Percentiles rank a stretch among this genome's conserved stretches.
Evolutionary conservation across 2,888 invertebrate species (phyloP).

Genomic region (Melolontha melolontha): DNA sequence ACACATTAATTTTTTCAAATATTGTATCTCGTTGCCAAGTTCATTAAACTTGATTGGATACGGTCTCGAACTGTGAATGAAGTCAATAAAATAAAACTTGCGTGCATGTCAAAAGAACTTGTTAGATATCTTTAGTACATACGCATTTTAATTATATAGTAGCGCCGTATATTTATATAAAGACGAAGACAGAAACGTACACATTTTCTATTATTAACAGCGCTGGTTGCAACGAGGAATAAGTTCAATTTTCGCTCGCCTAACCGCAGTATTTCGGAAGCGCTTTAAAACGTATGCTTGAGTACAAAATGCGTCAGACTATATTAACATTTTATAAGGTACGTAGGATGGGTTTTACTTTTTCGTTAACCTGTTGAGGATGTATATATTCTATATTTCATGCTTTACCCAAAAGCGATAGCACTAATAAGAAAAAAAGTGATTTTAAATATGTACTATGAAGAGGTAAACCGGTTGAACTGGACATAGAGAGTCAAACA

Average conservation of each 20-base stretch:
- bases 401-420: too few relatives aligned
- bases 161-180: constrained; percentile 32
- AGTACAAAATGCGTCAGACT: too few relatives aligned
- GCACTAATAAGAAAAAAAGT: too few relatives aligned
- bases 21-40: background rate
- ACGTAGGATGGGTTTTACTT: too few relatives aligned
- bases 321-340: too few relatives aligned
- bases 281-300: too few relatives aligned
- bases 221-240: too few relatives aligned
- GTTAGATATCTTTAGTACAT: constrained; percentile 30
- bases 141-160: constrained; percentile 27
- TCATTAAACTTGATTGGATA: constrained; percentile 19
- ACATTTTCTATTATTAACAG: constrained; percentile 1
- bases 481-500: constrained; percentile 30
- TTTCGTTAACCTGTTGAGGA: too few relatives aligned
- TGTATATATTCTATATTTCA: too few relatives aligned
- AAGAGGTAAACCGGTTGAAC: constrained; percentile 37
- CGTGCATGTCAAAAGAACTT: constrained; percentile 25
- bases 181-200: constrained; percentile 5
- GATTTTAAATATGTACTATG: constrained; percentile 2
- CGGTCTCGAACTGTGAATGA: constrained; percentile 11
- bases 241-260: too few relatives aligned
- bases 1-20: too few relatives aligned
- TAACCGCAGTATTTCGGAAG: too few relatives aligned
- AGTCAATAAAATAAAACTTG: constrained; percentile 18